These are phyloP conservation scores for Melanotus villosus DNA, from an alignment of 2,888 invertebrate genomes.

Conservation along the genomic window DNA sequence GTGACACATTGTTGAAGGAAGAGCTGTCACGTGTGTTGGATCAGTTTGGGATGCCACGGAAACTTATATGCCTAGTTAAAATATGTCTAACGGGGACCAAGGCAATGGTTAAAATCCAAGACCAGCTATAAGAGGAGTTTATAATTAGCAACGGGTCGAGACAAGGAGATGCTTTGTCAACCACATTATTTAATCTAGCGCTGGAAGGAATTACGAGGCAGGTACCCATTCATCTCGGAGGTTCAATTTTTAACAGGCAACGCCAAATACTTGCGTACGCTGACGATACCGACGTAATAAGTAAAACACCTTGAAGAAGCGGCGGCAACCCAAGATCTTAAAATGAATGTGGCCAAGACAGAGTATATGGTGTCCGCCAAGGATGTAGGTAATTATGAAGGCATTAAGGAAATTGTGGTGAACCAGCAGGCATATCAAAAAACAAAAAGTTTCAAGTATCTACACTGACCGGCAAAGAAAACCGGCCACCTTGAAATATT, in stretches of 20 bases:
- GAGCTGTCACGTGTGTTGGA: not conserved
- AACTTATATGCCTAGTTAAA: not conserved
- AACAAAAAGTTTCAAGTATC: not conserved
- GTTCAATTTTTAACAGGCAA: not conserved
- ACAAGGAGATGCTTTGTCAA: too few relatives aligned
- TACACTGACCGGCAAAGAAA: too few relatives aligned
- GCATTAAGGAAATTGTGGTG: not conserved
- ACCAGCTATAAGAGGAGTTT: not conserved
- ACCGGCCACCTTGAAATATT: too few relatives aligned
- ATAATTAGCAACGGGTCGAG: too few relatives aligned
- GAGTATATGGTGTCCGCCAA: not conserved
- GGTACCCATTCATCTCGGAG: too few relatives aligned
- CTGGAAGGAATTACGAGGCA: too few relatives aligned
- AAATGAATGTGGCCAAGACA: not conserved
- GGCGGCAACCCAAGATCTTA: not conserved
- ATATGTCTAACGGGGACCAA: not conserved
- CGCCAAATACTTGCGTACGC: not conserved
- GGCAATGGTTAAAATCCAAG: not conserved
- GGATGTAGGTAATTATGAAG: not conserved
- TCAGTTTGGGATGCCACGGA: not conserved
- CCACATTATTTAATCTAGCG: too few relatives aligned
- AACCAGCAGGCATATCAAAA: not conserved
- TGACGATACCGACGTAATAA: too few relatives aligned
- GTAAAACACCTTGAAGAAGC: too few relatives aligned
- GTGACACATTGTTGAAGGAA: not conserved